Conservation (phyloP, 2,113 vertebrate genomes). For the Lophotis ruficrista region DNA sequence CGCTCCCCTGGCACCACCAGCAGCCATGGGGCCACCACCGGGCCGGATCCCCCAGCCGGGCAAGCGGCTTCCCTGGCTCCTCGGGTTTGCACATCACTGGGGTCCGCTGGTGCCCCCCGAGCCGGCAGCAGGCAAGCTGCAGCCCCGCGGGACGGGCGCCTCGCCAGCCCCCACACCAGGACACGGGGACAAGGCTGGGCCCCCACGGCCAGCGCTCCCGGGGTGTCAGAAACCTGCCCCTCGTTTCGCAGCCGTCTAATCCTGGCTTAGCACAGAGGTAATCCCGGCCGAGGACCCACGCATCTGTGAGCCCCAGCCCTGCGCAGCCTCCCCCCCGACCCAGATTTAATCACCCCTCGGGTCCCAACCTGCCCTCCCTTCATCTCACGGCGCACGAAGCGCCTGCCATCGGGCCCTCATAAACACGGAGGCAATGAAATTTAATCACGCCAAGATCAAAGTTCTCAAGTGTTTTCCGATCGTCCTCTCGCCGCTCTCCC, state of each 20-base stretch:
- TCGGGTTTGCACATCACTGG: accelerated
- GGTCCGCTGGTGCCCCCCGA: accelerated
- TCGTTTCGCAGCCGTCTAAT: neutral
- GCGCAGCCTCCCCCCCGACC: neutral
- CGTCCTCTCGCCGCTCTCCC: neutral
- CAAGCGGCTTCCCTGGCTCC: neutral
- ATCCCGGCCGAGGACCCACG: neutral
- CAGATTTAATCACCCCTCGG: accelerated
- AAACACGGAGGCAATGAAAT: neutral
- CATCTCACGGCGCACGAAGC: accelerated
- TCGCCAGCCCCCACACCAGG: too few relatives aligned
- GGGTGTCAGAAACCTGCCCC: neutral
- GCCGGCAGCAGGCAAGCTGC: neutral
- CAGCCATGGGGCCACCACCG: too few relatives aligned
- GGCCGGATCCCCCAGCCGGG: neutral
- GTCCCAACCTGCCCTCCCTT: neutral
- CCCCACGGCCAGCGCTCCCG: accelerated
- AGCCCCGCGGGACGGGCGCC: neutral
- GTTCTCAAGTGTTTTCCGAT: neutral
- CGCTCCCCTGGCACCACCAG: neutral
- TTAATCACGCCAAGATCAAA: neutral
- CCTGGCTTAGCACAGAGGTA: neutral
- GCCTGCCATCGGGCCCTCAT: accelerated
- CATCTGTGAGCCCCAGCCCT: neutral
- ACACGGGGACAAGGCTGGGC: neutral